Percentiles rank a stretch among this genome's conserved stretches.
phyloP scores from a whole-genome alignment of 2,888 invertebrate genomes.

The Hirtodrosophila cameraria region DNA sequence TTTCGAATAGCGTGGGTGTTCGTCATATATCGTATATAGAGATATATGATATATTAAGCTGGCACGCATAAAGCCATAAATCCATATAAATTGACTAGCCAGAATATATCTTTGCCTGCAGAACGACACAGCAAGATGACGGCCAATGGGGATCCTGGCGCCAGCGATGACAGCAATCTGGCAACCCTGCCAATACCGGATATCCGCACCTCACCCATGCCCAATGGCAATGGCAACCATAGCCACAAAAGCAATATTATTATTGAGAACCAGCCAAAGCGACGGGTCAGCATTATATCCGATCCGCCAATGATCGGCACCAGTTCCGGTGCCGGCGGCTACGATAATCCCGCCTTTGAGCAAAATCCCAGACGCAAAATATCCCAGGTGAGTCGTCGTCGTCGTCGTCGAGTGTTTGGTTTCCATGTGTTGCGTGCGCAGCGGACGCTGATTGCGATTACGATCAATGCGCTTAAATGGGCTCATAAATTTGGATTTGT shows the following conservation, averaged over 20 bases:
- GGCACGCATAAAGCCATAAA: conserved; percentile 13
- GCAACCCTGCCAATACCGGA: conserved; percentile 20
- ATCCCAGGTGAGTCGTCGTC: conserved; percentile 81
- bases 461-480: conserved; percentile 29
- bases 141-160: conserved; percentile 60
- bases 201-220: conserved; percentile 48
- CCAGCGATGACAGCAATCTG: conserved; percentile 44
- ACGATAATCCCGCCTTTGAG: conserved; percentile 88
- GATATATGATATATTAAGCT: background rate
- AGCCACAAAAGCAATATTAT: conserved; percentile 64
- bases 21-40: conserved; percentile 6
- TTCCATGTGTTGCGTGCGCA: conserved; percentile 1
- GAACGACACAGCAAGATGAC: conserved; percentile 47
- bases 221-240: conserved; percentile 53
- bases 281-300: conserved; percentile 88
- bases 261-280: conserved; percentile 84
- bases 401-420: background rate
- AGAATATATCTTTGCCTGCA: conserved; percentile 11
- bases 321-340: conserved; percentile 84
- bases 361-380: conserved; percentile 85
- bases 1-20: background rate
- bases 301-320: conserved; percentile 84
- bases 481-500: conserved; percentile 67
- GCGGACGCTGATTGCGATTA: conserved; percentile 18
- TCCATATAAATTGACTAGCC: conserved; percentile 17